Conservation (phyloP, 2,797 vertebrate genomes). For the Halcyon chelicuti region DNA sequence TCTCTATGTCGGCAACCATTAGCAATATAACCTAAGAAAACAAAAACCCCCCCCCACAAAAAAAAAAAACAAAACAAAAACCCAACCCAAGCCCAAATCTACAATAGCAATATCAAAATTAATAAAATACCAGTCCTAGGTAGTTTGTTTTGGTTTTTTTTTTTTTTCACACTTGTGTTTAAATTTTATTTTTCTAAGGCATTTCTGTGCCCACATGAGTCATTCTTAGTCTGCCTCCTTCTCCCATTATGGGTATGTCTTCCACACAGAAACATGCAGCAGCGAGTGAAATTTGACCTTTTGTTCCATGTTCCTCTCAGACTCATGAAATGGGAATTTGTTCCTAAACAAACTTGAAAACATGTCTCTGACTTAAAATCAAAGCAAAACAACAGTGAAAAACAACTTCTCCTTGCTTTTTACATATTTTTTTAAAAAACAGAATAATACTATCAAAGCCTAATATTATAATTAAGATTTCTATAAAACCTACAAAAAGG, state of each 20-base stretch:
- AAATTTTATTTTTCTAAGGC: not conserved
- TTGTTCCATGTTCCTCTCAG: not conserved
- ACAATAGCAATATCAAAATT: not conserved
- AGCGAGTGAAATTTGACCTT: conserved; percentile 12
- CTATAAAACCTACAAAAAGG: not conserved
- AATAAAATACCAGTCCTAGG: not conserved
- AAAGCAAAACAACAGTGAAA: not conserved
- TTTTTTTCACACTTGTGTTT: not conserved
- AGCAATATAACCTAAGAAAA: not conserved
- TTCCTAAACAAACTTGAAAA: conserved; percentile 2
- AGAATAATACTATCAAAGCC: not conserved
- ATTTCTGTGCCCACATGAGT: not conserved
- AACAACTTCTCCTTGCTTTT: not conserved
- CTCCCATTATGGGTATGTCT: not conserved
- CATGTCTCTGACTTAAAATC: not conserved
- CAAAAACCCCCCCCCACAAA: too few species aligned
- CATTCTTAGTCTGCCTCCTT: not conserved
- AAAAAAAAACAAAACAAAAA: rapidly evolving
- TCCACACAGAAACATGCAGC: not conserved
- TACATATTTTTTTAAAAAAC: not conserved
- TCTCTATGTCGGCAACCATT: not conserved
- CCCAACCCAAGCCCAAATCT: not conserved
- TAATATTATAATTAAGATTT: not conserved
- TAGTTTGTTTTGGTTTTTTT: not conserved
- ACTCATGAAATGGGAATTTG: not conserved